phyloP scores from a whole-genome alignment of 2,888 invertebrate species.

The Trissolcus brochymenae region DNA sequence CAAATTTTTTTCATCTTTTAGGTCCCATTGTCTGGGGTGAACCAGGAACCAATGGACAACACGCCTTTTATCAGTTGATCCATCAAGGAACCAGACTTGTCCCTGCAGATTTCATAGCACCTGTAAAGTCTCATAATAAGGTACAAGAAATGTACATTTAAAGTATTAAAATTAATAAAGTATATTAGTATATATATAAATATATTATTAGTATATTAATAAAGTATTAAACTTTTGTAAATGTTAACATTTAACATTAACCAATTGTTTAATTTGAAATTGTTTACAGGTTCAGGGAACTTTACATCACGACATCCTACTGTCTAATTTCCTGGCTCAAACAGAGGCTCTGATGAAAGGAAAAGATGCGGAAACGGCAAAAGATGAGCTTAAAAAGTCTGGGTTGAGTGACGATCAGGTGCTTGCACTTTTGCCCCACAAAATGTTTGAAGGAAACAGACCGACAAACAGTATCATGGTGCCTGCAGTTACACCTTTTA shows the following conservation, averaged over 20 bases:
- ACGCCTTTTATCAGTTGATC: slow-evolving; percentile 99
- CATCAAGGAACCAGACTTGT: slow-evolving; percentile 95
- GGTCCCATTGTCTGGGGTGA: slow-evolving; percentile 89
- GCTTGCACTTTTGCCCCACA: slow-evolving; percentile 92
- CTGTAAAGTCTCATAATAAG: slow-evolving; percentile 91
- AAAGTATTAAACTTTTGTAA: too few species aligned
- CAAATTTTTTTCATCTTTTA: slow-evolving; percentile 36
- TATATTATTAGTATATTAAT: too few species aligned
- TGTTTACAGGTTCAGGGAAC: slow-evolving; percentile 79
- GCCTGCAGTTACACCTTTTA: slow-evolving; percentile 94
- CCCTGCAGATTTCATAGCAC: slow-evolving; percentile 97
- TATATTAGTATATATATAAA: too few species aligned
- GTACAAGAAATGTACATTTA: slow-evolving; percentile 53
- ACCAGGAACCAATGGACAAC: slow-evolving; percentile 99
- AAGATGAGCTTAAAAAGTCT: slow-evolving; percentile 86
- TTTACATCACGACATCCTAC: slow-evolving; percentile 93
- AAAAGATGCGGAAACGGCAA: slow-evolving; percentile 82
- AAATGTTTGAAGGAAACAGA: slow-evolving; percentile 96
- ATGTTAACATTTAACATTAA: background rate
- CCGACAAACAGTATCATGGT: slow-evolving; percentile 98
- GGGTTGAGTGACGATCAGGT: slow-evolving; percentile 86
- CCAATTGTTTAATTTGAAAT: background rate
- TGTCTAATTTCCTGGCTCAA: slow-evolving; percentile 98
- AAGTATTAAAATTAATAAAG: too few species aligned
- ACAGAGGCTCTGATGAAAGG: slow-evolving; percentile 98